phyloP scores from a whole-genome alignment of 2,797 vertebrate species.

The Phrynocephalus guinanensis region DNA sequence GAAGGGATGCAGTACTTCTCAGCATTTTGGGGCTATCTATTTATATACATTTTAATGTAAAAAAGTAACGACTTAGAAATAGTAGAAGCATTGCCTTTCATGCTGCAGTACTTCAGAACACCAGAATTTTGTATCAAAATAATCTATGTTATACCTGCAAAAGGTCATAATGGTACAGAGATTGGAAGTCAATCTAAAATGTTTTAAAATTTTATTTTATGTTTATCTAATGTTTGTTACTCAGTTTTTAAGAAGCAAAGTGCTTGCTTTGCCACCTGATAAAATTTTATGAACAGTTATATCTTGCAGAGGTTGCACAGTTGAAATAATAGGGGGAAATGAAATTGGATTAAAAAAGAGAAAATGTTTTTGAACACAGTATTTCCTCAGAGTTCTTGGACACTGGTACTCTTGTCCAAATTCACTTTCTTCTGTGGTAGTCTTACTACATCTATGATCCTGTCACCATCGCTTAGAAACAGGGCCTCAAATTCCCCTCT shows the following conservation, averaged over 20 bases:
- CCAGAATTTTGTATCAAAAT: slow-evolving; percentile 58
- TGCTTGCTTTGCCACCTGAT: slow-evolving; percentile 25
- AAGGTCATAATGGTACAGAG: slow-evolving; percentile 70
- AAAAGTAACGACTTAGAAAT: slow-evolving; percentile 35
- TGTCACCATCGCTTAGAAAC: no score
- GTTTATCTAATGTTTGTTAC: slow-evolving; percentile 38
- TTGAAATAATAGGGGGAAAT: slow-evolving; percentile 50
- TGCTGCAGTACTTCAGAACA: slow-evolving; percentile 41
- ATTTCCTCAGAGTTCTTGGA: background rate
- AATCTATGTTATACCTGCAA: slow-evolving; percentile 62
- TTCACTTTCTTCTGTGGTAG: background rate
- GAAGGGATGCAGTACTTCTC: slow-evolving; percentile 46
- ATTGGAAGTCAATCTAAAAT: slow-evolving; percentile 42
- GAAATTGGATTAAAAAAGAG: slow-evolving; percentile 54
- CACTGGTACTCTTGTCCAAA: background rate
- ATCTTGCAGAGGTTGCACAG: slow-evolving; percentile 41
- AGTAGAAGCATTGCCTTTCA: slow-evolving; percentile 28
- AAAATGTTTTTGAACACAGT: background rate
- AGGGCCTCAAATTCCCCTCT: no score
- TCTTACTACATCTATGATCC: background rate
- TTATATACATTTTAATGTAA: slow-evolving; percentile 61
- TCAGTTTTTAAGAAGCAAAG: slow-evolving; percentile 38
- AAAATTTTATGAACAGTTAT: slow-evolving; percentile 42
- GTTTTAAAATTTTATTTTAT: slow-evolving; percentile 60
- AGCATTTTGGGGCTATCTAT: slow-evolving; percentile 63